Base-by-base conservation (phyloP, 2,888 invertebrate species). In the Hecatera dysodea region DNA sequence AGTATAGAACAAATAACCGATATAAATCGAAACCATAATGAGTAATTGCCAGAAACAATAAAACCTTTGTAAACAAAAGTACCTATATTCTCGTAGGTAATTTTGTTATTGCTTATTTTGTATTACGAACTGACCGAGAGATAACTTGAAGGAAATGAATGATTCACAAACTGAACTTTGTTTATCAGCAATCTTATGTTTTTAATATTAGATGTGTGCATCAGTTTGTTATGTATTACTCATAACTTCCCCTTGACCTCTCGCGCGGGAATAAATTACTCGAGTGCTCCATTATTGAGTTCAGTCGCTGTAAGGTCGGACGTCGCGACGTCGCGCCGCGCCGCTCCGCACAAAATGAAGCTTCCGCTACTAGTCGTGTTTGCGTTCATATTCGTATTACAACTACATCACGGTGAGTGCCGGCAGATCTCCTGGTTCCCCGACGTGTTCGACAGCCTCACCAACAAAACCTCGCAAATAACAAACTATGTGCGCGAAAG, bases 401-500 rank as follows among this genome's bases (percentile, higher is more conserved):
- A 90, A 72, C 68, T 90, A 78, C 89, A 90, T 77, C 81, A 62
- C 69, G 83, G 84, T 71, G 94, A 94, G 50, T 89, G 91, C 73
- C 87, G 90, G 1, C 74, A 86, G 33, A 19, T 29, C n/a, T 87
- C 88, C 7, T 94, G 94, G 94, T 83, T 93, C 36, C 93, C 95
- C 7, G 90, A 89, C 50, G 74, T 94, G n/a, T 85, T 93, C n/a
- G 88, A 92, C n/a, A 85, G 86, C 2, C 82, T 95, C 44, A 82
- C 90, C n/a, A 92, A 94, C 67, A 91, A 89, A 82, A 94, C 95
- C 0, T 76, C 89, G 0, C 87, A 92, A 73, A 71, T 95, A 39
- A 91, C 90, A 8, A 90, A 90, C 73, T 95, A 92, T 64, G 92
- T 95, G 4, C 87, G 88, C 57, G 89, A 93, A 79, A 93, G 90